A percentile compares a stretch with the other conserved stretches of the same genome.
Conservation (phyloP, 2,797 vertebrate genomes). For the Gymnoscopelus braueri region DNA sequence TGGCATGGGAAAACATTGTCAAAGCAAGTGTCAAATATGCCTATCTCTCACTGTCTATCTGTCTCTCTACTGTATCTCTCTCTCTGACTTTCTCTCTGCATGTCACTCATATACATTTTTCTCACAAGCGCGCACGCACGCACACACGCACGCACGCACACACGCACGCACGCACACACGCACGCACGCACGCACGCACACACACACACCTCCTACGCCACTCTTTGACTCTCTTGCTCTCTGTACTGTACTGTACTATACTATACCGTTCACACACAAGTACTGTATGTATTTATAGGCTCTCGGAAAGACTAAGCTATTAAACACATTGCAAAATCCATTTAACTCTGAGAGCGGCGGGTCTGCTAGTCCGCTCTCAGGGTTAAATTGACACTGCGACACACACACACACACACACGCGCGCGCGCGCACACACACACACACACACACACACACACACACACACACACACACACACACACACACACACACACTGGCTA, state of each 20-base stretch:
- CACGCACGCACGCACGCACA: slow-evolving; percentile 38
- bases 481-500: slow-evolving; percentile 20
- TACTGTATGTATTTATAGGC: too few species aligned
- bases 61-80: not conserved
- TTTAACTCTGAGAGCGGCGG: too few species aligned
- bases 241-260: too few species aligned
- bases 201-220: slow-evolving; percentile 1
- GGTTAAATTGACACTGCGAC: not conserved
- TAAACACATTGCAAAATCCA: too few species aligned
- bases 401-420: not conserved
- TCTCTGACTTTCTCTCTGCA: not conserved
- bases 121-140: not conserved
- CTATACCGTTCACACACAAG: too few species aligned
- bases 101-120: too few species aligned
- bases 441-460: slow-evolving; percentile 3
- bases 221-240: not conserved
- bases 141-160: slow-evolving; percentile 7
- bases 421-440: slow-evolving; percentile 1
- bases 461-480: not conserved
- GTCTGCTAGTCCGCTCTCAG: too few species aligned
- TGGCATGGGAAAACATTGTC: too few species aligned
- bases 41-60: too few species aligned
- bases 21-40: too few species aligned
- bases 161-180: slow-evolving; percentile 9
- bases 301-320: too few species aligned